Evolutionary conservation across 1,140 invertebrate species (phyloP).

Genomic region (Sycophila sp.): DNA sequence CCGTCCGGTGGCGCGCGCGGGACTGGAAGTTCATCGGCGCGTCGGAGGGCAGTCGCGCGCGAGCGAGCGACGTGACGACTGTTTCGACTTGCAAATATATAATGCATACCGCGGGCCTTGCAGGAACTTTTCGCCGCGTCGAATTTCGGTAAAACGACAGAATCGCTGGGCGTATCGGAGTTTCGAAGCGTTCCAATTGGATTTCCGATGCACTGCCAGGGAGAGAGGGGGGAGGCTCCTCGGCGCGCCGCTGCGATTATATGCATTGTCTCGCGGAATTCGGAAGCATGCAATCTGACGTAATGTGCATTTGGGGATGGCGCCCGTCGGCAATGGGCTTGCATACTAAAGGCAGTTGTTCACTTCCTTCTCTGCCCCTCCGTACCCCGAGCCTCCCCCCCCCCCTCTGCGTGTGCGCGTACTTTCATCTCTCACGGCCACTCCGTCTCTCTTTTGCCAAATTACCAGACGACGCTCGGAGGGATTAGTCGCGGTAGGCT

Average conservation of each 20-base stretch:
- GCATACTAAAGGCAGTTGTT: slow-evolving; percentile 48
- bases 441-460: background rate
- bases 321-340: slow-evolving; percentile 49
- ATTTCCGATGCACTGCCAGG: slow-evolving; percentile 1
- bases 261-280: slow-evolving; percentile 47
- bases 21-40: slow-evolving; percentile 38
- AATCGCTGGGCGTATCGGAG: background rate
- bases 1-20: too few species aligned
- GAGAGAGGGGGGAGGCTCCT: background rate
- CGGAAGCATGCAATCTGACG: slow-evolving; percentile 47
- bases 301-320: slow-evolving; percentile 51
- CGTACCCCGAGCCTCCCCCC: background rate
- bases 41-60: background rate
- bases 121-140: background rate
- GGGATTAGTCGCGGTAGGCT: slow-evolving; percentile 21
- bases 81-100: slow-evolving; percentile 36
- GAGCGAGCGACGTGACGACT: background rate
- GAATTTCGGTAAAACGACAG: background rate
- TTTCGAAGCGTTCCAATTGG: slow-evolving; percentile 20
- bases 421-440: background rate
- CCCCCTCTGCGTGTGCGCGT: background rate
- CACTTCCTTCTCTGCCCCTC: slow-evolving; percentile 42
- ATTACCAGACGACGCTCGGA: slow-evolving; percentile 16
- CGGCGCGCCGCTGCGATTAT: background rate
- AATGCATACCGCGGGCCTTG: slow-evolving; percentile 20